Evolutionary conservation across 2,888 invertebrate genomes (phyloP).

Genomic region (Epinotia demarniana): DNA sequence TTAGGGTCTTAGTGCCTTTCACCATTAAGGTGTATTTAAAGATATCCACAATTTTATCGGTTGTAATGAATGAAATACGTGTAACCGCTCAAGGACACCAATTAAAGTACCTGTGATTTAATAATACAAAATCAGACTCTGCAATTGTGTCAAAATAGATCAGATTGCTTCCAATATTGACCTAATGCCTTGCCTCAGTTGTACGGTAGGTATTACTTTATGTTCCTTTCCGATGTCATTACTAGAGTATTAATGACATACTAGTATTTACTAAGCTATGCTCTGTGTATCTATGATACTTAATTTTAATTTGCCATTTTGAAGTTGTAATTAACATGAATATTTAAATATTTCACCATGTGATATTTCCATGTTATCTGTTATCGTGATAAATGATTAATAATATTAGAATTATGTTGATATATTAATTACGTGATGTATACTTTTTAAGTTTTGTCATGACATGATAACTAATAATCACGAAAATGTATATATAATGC

Average conservation of each 20-base stretch:
- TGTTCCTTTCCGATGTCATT: constrained; percentile 57
- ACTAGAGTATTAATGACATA: constrained; percentile 28
- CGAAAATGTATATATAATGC: constrained; percentile 52
- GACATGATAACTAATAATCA: constrained; percentile 63
- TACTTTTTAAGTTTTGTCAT: constrained; percentile 58
- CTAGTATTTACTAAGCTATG: constrained; percentile 59
- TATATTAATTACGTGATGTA: constrained; percentile 46
- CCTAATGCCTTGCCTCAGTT: constrained; percentile 10
- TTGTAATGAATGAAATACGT: constrained; percentile 31
- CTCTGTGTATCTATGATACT: constrained; percentile 50
- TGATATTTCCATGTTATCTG: constrained; percentile 84
- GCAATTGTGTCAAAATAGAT: constrained; percentile 21
- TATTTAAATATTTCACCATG: constrained; percentile 79
- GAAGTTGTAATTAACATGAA: constrained; percentile 64
- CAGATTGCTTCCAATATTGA: constrained; percentile 6
- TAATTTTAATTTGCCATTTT: constrained; percentile 72
- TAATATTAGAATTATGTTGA: constrained; percentile 52
- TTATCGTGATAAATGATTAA: constrained; percentile 76
- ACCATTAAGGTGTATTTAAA: constrained; percentile 73
- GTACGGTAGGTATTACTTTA: constrained; percentile 44
- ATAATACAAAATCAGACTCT: constrained; percentile 27
- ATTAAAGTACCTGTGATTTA: constrained; percentile 46
- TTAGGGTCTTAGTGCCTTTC: constrained; percentile 82
- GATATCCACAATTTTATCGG: constrained; percentile 48
- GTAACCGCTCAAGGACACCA: constrained; percentile 49